Base-by-base conservation (phyloP, 2,888 invertebrate genomes). In the Congeria kusceri region DNA sequence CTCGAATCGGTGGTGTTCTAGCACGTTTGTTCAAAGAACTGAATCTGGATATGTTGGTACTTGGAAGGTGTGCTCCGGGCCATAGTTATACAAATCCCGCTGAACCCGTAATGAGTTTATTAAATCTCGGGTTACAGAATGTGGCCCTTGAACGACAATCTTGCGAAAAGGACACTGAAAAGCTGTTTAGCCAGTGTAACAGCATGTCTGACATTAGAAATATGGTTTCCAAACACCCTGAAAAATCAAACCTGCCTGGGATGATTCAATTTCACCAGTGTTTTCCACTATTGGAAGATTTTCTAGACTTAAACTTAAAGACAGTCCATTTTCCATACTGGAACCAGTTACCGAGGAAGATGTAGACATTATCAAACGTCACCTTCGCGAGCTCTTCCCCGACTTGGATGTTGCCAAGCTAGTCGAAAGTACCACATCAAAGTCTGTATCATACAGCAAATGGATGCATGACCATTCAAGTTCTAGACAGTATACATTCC, bases 1-100 rank as follows among this genome's bases (percentile, higher is more conserved):
- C 46, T 63, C n/a, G 39, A 39, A 63, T n/a, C 20, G 28, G 79
- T 83, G 9, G 28, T 80, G 73, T 58, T 46, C 83, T 4, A 27
- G 15, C 20, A 77, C 80, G 67, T 46, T 18, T 80, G 13, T 83
- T 80, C 53, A 77, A 63, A 57, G 63, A 80, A 44, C 44, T 77
- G 4, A 49, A 83, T 58, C 53, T 83, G 20, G 80, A 80, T 57
- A 69, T 83, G 76, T 27, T 80, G 4, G 61, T 83, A 9, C 15
- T 46, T 1, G 70, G 56, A 23, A 49, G 75, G 20, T 82, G 76
- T 76, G 79, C 79, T 7, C 76, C 72, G n/a, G 73, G 76, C 13
- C 82, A 83, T 5, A 76, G 73, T 46, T 83, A 59, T 49, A 20
- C 25, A 1, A 82, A 82, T 66, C 71, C 75, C 39, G 79, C 79